Conservation (phyloP, 2,113 vertebrate genomes). For the Heterochromis multidens region DNA sequence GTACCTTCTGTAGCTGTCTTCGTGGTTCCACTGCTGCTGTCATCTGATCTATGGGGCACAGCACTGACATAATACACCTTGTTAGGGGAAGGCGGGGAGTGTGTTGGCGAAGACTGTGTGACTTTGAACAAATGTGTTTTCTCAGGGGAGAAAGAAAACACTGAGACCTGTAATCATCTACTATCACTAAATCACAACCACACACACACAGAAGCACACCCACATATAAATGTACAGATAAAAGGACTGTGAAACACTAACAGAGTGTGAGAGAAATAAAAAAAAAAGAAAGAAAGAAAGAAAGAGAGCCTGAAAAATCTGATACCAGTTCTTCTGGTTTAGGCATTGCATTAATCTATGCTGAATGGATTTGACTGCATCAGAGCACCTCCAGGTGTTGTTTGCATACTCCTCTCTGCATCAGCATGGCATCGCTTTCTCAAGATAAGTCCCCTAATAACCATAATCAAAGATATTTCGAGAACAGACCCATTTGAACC, state of each 20-base stretch:
- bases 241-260: constrained; percentile 2
- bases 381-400: constrained; percentile 57
- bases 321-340: constrained; percentile 1
- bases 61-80: constrained; percentile 65
- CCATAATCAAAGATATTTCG: constrained; percentile 29
- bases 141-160: constrained; percentile 43
- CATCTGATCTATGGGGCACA: constrained; percentile 67
- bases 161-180: constrained; percentile 56
- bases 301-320: not conserved
- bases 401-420: constrained; percentile 26
- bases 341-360: not conserved
- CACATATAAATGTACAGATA: not conserved
- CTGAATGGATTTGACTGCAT: constrained; percentile 41
- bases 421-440: constrained; percentile 4
- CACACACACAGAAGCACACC: constrained; percentile 2
- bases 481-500: constrained; percentile 43
- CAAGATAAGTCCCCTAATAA: constrained; percentile 14
- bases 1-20: constrained; percentile 52
- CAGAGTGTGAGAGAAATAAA: constrained; percentile 3
- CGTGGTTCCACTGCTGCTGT: constrained; percentile 60
- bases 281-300: not conserved
- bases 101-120: constrained; percentile 42
- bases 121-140: constrained; percentile 69
- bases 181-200: constrained; percentile 15
- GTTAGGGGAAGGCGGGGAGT: constrained; percentile 55